phyloP scores from a whole-genome alignment of 2,888 invertebrate species.

The Neoscelio sp. region DNA sequence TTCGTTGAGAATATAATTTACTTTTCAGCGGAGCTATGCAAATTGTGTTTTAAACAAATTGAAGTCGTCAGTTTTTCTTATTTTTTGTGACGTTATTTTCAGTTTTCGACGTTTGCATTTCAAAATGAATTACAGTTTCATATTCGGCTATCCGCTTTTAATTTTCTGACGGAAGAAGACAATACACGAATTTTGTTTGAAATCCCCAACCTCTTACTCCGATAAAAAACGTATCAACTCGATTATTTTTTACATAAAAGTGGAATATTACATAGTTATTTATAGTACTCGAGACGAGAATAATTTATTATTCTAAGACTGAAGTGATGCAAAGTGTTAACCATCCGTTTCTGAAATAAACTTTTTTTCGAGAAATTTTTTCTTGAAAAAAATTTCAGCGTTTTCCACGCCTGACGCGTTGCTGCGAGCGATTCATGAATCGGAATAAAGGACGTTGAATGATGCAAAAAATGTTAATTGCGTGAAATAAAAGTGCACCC shows the following conservation, averaged over 20 bases:
- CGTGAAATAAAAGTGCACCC: background rate
- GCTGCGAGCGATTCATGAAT: background rate
- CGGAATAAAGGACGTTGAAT: background rate
- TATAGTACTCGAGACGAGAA: background rate
- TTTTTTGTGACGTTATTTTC: constrained; percentile 4
- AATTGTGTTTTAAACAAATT: no score
- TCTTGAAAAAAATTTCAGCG: background rate
- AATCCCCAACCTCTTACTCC: no score
- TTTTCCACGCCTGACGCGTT: constrained; percentile 21
- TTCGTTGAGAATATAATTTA: background rate
- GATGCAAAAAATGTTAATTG: background rate
- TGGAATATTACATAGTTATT: constrained; percentile 22
- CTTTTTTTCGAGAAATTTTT: background rate
- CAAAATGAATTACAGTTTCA: no score
- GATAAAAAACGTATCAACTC: constrained; percentile 12
- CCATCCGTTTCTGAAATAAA: constrained; percentile 22
- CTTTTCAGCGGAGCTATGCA: no score
- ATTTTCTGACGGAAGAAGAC: no score
- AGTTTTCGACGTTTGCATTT: no score
- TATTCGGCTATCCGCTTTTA: no score
- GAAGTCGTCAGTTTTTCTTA: background rate
- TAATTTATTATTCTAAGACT: constrained; percentile 3
- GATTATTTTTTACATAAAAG: constrained; percentile 4
- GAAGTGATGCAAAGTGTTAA: background rate
- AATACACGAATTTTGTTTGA: no score